These are phyloP conservation scores for Ciconia stormi DNA, from an alignment of 2,113 vertebrate genomes.

Conservation along the genomic window DNA sequence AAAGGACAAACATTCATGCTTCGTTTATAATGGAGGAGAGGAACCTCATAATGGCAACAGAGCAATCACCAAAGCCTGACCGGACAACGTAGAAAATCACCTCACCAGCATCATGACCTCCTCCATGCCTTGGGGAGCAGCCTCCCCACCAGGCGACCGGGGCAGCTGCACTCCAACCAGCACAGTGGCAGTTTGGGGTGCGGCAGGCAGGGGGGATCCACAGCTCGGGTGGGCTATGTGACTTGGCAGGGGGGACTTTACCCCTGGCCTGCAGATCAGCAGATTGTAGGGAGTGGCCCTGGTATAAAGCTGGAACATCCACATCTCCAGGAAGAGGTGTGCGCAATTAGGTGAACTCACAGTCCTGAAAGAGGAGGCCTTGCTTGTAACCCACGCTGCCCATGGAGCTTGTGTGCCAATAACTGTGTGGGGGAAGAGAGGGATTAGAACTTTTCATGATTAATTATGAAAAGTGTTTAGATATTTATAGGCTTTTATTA, in stretches of 20 bases:
- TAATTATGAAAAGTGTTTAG: background rate
- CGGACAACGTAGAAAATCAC: background rate
- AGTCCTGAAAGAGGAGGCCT: fast-evolving
- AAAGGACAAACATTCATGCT: background rate
- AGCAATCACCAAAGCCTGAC: background rate
- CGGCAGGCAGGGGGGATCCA: background rate
- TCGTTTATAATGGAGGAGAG: background rate
- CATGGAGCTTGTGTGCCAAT: background rate
- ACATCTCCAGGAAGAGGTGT: background rate
- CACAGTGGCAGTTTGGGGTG: fast-evolving
- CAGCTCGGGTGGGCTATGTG: fast-evolving
- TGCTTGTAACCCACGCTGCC: background rate
- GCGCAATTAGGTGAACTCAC: background rate
- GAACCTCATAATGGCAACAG: background rate
- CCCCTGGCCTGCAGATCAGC: background rate
- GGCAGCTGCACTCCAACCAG: background rate
- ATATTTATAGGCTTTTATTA: background rate
- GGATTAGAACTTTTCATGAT: background rate
- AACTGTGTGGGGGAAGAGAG: background rate
- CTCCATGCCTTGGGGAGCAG: background rate
- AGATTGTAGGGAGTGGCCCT: background rate
- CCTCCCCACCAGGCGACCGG: fast-evolving
- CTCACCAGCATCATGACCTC: fast-evolving
- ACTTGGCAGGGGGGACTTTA: too few species aligned
- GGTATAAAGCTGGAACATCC: background rate